A percentile compares a stretch with the other conserved stretches of the same genome.
Evolutionary conservation across 2,797 vertebrate species (phyloP).

Genomic region (Gymnopithys bicolor): DNA sequence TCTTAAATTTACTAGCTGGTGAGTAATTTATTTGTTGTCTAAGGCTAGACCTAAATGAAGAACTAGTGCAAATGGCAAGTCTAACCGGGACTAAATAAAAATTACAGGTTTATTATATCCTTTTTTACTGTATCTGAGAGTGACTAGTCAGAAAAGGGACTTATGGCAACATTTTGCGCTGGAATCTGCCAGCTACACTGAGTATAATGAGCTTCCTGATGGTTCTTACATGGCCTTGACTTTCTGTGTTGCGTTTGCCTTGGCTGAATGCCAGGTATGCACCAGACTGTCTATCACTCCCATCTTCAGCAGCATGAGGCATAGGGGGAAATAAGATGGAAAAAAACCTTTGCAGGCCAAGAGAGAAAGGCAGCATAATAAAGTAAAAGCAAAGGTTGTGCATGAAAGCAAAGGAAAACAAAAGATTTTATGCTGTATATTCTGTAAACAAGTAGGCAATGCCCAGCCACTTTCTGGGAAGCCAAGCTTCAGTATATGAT

Average conservation of each 20-base stretch:
- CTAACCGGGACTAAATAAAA: conserved; percentile 55
- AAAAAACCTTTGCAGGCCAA: neutral
- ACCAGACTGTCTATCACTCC: neutral
- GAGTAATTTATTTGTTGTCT: conserved; percentile 57
- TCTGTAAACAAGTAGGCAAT: neutral
- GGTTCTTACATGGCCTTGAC: neutral
- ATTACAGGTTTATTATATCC: conserved; percentile 13
- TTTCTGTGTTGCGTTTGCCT: neutral
- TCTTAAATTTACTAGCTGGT: conserved; percentile 42
- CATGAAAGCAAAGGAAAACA: neutral
- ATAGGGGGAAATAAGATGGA: rapidly evolving
- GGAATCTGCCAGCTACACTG: neutral
- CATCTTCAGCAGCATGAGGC: neutral
- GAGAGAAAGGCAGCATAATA: neutral
- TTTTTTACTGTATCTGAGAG: neutral
- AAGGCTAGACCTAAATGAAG: conserved; percentile 46
- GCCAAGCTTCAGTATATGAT: rapidly evolving
- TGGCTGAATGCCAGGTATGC: neutral
- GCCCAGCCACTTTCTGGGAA: neutral
- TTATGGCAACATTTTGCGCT: conserved; percentile 19
- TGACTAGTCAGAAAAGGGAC: conserved; percentile 25
- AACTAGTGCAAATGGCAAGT: conserved; percentile 33
- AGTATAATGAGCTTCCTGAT: conserved; percentile 3
- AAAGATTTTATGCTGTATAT: neutral
- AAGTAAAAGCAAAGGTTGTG: neutral